Conservation (phyloP, 1,140 invertebrate genomes). For the Drosophila baimaii region DNA sequence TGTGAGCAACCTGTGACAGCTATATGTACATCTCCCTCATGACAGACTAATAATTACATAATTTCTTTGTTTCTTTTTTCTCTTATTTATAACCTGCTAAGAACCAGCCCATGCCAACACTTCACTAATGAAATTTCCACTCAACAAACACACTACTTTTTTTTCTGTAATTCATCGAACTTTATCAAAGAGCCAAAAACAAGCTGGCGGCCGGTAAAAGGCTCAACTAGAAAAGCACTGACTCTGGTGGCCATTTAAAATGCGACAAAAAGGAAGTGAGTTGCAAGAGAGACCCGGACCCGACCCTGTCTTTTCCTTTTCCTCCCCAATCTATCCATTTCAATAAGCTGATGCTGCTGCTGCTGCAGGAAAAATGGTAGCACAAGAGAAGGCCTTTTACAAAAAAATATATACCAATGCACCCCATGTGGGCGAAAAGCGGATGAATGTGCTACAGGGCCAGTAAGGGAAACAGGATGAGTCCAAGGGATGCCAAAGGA, state of each 20-base stretch:
- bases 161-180: neutral
- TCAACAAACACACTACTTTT: neutral
- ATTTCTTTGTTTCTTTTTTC: neutral
- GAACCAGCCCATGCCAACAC: neutral
- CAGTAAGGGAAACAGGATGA: slow-evolving; percentile 17
- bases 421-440: slow-evolving; percentile 31
- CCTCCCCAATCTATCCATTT: slow-evolving; percentile 17
- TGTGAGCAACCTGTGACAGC: slow-evolving; percentile 10
- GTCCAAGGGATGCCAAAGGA: slow-evolving; percentile 16
- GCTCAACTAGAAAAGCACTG: neutral
- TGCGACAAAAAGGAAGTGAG: slow-evolving; percentile 66
- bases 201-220: slow-evolving; percentile 27
- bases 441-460: slow-evolving; percentile 45
- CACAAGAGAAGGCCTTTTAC: slow-evolving; percentile 18
- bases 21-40: neutral
- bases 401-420: slow-evolving; percentile 38
- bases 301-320: neutral
- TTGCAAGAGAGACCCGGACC: neutral
- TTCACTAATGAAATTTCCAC: neutral
- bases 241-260: slow-evolving; percentile 29
- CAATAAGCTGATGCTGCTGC: slow-evolving; percentile 29
- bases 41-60: neutral
- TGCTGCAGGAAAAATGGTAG: slow-evolving; percentile 24
- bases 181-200: slow-evolving; percentile 1
- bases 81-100: neutral